phyloP scores from a whole-genome alignment of 2,797 vertebrate species.

The Epinephelus malabaricus region DNA sequence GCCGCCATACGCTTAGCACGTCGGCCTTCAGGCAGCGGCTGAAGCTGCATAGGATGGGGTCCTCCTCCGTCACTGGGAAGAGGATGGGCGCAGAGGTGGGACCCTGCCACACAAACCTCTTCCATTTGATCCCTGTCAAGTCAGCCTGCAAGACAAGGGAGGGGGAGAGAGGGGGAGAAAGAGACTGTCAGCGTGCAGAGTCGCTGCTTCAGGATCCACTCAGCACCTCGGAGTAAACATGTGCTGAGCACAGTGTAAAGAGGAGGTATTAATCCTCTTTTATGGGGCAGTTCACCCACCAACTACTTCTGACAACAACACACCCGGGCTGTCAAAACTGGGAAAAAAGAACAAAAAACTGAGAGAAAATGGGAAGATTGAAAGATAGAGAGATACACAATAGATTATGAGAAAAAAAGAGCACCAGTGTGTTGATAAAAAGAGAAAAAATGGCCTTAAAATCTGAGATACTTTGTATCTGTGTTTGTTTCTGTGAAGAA shows the following conservation, averaged over 20 bases:
- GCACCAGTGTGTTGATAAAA: conserved; percentile 11
- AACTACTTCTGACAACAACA: conserved; percentile 32
- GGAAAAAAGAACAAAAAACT: background rate
- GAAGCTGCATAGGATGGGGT: conserved; percentile 99
- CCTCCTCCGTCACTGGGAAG: conserved; percentile 97
- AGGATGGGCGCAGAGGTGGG: conserved; percentile 97
- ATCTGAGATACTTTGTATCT: conserved; percentile 8
- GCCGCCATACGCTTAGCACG: conserved; percentile 95
- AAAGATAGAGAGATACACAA: conserved; percentile 18
- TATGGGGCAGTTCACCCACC: conserved; percentile 53
- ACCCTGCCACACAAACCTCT: conserved; percentile 97
- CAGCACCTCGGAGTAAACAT: conserved; percentile 60
- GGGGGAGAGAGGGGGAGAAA: background rate
- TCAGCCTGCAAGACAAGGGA: conserved; percentile 88
- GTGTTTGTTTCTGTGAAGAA: conserved; percentile 36
- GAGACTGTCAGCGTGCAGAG: conserved; percentile 50
- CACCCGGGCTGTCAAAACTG: conserved; percentile 19
- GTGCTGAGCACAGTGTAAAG: conserved; percentile 63
- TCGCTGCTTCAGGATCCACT: conserved; percentile 63
- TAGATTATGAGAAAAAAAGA: conserved; percentile 17
- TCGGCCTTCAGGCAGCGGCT: conserved; percentile 97
- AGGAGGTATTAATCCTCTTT: conserved; percentile 72
- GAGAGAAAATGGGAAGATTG: background rate
- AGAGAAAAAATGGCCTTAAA: conserved; percentile 19
- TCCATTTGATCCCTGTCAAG: conserved; percentile 99